Percentiles rank a stretch among this genome's conserved stretches.
phyloP scores from a whole-genome alignment of 35 echinoderm and acorn worm genomes.

The Strongylocentrotus purpuratus region DNA sequence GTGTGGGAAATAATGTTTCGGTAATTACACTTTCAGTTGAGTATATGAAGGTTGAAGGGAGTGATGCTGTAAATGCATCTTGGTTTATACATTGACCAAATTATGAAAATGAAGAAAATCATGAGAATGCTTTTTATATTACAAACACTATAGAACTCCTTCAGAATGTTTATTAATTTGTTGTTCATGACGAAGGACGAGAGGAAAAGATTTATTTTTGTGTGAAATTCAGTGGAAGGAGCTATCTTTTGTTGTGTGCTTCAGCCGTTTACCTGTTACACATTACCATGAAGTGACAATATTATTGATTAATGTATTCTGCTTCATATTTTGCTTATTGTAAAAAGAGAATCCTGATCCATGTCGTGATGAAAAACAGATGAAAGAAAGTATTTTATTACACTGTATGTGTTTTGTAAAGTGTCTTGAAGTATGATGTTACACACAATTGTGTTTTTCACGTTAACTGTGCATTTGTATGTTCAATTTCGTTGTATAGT shows the following conservation, averaged over 20 bases:
- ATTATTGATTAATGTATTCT: neutral
- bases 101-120: neutral
- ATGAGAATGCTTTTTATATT: neutral
- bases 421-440: neutral
- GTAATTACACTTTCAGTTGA: neutral
- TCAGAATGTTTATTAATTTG: neutral
- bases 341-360: neutral
- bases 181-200: neutral
- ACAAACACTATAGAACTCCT: neutral
- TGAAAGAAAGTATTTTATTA: neutral
- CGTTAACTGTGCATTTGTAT: neutral
- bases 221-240: neutral
- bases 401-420: neutral
- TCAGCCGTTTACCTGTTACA: neutral
- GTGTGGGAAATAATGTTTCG: neutral
- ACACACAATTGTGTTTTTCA: neutral
- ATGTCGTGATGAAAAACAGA: neutral
- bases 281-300: neutral
- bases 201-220: neutral
- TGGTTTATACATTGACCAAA: neutral
- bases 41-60: neutral
- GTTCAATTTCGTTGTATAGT: neutral
- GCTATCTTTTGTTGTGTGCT: neutral
- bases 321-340: neutral
- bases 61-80: neutral